These are phyloP conservation scores for Spea multiplicata DNA, from an alignment of 2,113 vertebrate genomes.

Conservation along the genomic window DNA sequence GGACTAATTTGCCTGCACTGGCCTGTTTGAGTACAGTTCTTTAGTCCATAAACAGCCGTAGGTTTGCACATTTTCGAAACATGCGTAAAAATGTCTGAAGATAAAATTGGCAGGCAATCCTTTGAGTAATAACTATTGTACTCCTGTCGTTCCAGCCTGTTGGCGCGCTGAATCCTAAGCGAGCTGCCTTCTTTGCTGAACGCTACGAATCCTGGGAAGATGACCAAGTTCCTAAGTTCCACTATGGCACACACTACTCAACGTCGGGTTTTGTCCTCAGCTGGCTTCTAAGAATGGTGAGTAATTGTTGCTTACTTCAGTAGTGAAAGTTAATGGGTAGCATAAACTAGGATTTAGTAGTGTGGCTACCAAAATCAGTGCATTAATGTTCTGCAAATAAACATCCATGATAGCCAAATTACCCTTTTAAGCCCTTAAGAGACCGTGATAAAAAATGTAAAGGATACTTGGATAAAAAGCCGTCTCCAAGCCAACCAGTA, in stretches of 20 bases:
- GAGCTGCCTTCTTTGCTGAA: constrained; percentile 91
- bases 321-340: not conserved
- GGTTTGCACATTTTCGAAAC: too few species aligned
- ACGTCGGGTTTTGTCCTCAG: constrained; percentile 92
- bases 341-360: not conserved
- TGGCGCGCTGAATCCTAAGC: constrained; percentile 95
- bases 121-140: too few species aligned
- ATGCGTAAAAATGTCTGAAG: too few species aligned
- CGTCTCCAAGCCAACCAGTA: too few species aligned
- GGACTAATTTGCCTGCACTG: too few species aligned
- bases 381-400: not conserved
- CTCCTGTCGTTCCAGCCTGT: constrained; percentile 72
- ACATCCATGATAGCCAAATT: not conserved
- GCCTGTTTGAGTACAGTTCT: too few species aligned
- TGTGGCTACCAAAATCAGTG: not conserved
- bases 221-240: constrained; percentile 95
- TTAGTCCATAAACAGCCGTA: too few species aligned
- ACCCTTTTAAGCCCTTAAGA: not conserved
- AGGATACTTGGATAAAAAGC: too few species aligned
- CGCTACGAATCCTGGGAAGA: constrained; percentile 95
- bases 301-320: constrained; percentile 52
- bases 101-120: too few species aligned
- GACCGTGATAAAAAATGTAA: too few species aligned
- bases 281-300: constrained; percentile 94
- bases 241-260: constrained; percentile 98